Percentiles rank a stretch among this genome's conserved stretches.
These are phyloP conservation scores for Pitangus sulphuratus DNA, from an alignment of 2,797 vertebrate species.

Conservation along the genomic window DNA sequence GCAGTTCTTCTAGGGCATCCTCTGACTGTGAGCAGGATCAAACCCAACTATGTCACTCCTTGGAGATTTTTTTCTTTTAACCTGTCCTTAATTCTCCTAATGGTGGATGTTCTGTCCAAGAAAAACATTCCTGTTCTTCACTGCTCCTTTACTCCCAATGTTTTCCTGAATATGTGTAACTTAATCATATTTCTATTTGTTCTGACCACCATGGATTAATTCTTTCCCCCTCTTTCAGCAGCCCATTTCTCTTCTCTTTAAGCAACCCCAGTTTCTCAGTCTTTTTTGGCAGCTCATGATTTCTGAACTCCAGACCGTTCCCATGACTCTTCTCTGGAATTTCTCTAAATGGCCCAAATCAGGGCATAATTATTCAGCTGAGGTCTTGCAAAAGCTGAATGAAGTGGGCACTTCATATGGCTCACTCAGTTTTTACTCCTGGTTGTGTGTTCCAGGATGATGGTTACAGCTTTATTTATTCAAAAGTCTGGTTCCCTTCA, in stretches of 20 bases:
- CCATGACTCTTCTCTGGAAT: conserved; percentile 35
- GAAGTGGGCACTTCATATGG: neutral
- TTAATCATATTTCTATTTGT: conserved; percentile 37
- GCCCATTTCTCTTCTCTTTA: conserved; percentile 34
- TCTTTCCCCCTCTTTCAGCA: conserved; percentile 24
- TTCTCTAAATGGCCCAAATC: conserved; percentile 31
- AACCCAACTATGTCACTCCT: neutral
- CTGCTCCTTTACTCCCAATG: neutral
- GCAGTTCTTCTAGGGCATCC: neutral
- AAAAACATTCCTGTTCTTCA: conserved; percentile 7
- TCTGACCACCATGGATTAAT: conserved; percentile 26
- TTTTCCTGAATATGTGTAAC: conserved; percentile 12
- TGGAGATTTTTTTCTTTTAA: neutral
- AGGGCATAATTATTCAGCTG: neutral
- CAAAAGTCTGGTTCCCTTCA: neutral
- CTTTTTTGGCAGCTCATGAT: conserved; percentile 34
- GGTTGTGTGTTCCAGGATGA: neutral
- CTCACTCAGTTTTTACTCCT: neutral
- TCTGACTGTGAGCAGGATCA: neutral
- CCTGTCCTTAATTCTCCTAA: conserved; percentile 25
- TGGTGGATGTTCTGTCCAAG: neutral
- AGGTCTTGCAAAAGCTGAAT: conserved; percentile 44
- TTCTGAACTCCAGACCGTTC: conserved; percentile 6
- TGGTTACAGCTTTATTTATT: neutral
- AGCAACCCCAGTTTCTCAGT: neutral